These are phyloP conservation scores for Condylostylus longicornis DNA, from an alignment of 1,140 invertebrate species.

Conservation along the genomic window DNA sequence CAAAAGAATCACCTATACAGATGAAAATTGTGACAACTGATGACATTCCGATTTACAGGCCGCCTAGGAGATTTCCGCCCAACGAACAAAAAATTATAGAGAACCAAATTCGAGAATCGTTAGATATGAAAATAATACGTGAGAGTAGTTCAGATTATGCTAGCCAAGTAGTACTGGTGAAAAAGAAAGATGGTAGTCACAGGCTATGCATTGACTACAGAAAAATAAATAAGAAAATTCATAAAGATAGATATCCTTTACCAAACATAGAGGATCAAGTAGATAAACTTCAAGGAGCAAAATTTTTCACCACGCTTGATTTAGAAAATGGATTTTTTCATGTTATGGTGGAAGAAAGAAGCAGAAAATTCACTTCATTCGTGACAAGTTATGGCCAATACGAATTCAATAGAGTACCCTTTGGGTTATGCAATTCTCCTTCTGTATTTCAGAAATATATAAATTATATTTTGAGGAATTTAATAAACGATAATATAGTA, in stretches of 20 bases:
- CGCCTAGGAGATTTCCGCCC: conserved; percentile 17
- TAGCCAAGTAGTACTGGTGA: conserved; percentile 33
- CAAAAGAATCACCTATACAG: conserved; percentile 1
- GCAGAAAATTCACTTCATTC: conserved; percentile 32
- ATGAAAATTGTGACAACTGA: conserved; percentile 11
- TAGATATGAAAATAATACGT: conserved; percentile 16
- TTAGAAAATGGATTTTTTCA: conserved; percentile 33
- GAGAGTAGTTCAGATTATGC: conserved; percentile 26
- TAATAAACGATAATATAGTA: conserved; percentile 3
- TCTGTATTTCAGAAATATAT: conserved; percentile 14
- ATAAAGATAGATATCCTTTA: conserved; percentile 13
- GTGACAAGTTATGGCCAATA: conserved; percentile 22
- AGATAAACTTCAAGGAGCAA: conserved; percentile 19
- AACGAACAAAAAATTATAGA: conserved; percentile 16
- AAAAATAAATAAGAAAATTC: conserved; percentile 7
- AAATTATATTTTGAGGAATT: conserved; percentile 11
- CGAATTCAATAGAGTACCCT: conserved; percentile 31
- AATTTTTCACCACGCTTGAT: conserved; percentile 31
- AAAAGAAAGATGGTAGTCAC: conserved; percentile 5
- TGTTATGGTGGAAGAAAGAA: conserved; percentile 22
- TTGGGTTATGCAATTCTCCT: conserved; percentile 27
- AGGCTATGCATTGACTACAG: conserved; percentile 32
- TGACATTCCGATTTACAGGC: conserved; percentile 14
- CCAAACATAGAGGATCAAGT: conserved; percentile 33
- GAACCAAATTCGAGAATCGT: conserved; percentile 20